Percentiles rank a stretch among this genome's conserved stretches.
Conservation (phyloP, 2,888 invertebrate genomes). For the Amblyjoppa proteus region DNA sequence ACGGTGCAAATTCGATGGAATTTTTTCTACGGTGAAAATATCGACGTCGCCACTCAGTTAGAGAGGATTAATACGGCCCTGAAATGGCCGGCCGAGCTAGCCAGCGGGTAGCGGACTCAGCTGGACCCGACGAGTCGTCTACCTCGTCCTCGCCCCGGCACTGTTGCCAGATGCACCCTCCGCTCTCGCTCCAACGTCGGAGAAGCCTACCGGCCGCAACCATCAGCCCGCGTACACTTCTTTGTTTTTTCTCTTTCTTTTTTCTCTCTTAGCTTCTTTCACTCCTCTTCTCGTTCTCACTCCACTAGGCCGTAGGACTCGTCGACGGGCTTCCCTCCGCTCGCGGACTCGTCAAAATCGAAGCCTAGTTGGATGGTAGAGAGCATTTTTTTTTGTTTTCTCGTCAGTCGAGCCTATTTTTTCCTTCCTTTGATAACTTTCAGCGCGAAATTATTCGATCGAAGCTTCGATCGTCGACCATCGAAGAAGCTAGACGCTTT, state of each 20-base stretch:
- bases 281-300: slow-evolving; percentile 27
- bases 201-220: slow-evolving; percentile 48
- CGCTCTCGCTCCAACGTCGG: slow-evolving; percentile 59
- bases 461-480: neutral
- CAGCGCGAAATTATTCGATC: neutral
- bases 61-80: slow-evolving; percentile 52
- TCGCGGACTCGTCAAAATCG: slow-evolving; percentile 19
- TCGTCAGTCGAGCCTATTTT: neutral
- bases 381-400: neutral
- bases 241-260: slow-evolving; percentile 56
- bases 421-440: neutral
- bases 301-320: slow-evolving; percentile 48
- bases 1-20: neutral
- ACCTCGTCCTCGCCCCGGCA: slow-evolving; percentile 48
- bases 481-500: neutral
- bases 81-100: slow-evolving; percentile 44
- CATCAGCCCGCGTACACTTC: slow-evolving; percentile 50
- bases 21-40: neutral
- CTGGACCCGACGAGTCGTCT: slow-evolving; percentile 61
- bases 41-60: slow-evolving; percentile 5
- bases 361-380: slow-evolving; percentile 14
- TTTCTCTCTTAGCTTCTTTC: slow-evolving; percentile 52
- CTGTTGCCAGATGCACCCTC: slow-evolving; percentile 67
- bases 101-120: slow-evolving; percentile 62
- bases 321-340: slow-evolving; percentile 21